Evolutionary conservation across 1,140 invertebrate species (phyloP), one percentile per base, ranked within the genome.

Genomic region (Tenebrio molitor): DNA sequence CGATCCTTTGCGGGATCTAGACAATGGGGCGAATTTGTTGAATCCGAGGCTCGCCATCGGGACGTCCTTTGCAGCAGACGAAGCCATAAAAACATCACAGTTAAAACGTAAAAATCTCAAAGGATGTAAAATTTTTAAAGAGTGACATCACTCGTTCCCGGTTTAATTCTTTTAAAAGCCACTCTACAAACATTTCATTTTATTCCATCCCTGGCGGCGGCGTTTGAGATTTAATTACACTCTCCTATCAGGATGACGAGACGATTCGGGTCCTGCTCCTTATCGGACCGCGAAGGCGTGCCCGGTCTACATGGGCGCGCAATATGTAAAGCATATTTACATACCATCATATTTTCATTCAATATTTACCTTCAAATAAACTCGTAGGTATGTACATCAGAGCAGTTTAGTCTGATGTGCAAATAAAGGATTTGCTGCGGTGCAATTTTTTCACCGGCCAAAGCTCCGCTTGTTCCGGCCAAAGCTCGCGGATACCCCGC

Each of bases 281-380:
- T 66, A 66, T 66, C 64, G 14, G 50, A 29, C 21, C 5, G 50
- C 12, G 50, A 58, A 50, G 17, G 44, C 44, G 44, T 65, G 12
- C 62, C 17, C 15, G 25, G 23, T 25, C 0, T 17, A 66, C 23
- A 41, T 66, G 36, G 64, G 64, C 64, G 33, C 42, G 64, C 34
- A 41, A 66, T 41, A 42, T 66, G 64, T 42, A 65, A 65, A 66
- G 36, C 29, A 66, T 66, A 66, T 66, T 66, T 66, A 66, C 64
- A 29, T 42, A 66, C 36, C 64, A 66, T 66, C 64, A 66, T 66
- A 66, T 66, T 66, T 66, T 66, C 64, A 66, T 66, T 66, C 64
- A 66, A 66, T 66, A 66, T 66, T 66, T 66, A 39, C 36, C 42
- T 66, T 21, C 23, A 39, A 66, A 66, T 66, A 41, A 17, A 66